phyloP scores from a whole-genome alignment of 2,113 vertebrate genomes.

The Climacteris rufus region DNA sequence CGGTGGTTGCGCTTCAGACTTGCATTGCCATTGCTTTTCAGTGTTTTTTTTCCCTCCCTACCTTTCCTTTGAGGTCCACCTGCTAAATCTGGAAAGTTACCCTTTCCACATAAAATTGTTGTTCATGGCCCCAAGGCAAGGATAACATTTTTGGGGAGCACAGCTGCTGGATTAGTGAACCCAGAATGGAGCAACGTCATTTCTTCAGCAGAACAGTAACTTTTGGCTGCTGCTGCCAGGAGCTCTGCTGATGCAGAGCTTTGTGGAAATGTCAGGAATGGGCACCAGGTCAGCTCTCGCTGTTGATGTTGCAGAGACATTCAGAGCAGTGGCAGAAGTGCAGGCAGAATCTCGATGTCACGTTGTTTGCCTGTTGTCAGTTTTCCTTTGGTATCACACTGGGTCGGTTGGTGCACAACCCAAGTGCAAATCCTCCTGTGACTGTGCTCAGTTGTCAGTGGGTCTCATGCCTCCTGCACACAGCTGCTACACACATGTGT shows the following conservation, averaged over 20 bases:
- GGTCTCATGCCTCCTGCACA: neutral
- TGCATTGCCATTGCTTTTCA: neutral
- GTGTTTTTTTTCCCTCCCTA: neutral
- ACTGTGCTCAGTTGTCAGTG: neutral
- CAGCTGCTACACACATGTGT: neutral
- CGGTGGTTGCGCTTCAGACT: neutral
- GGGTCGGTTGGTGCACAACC: neutral
- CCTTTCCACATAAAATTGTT: neutral
- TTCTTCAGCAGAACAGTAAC: neutral
- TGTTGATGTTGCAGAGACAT: neutral
- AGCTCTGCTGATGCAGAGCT: accelerated
- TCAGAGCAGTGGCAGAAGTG: neutral
- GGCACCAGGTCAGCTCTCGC: neutral
- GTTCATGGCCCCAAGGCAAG: neutral
- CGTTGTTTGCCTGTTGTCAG: neutral
- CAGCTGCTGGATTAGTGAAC: neutral
- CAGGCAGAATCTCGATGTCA: neutral
- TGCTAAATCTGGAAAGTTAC: neutral
- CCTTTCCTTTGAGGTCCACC: neutral
- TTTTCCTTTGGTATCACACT: neutral
- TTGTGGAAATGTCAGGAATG: neutral
- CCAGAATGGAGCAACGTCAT: neutral
- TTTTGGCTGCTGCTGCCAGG: neutral
- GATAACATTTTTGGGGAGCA: neutral
- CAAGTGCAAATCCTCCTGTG: neutral